Base-by-base conservation (phyloP, 1,140 invertebrate species). In the Chlorops oryzae region DNA sequence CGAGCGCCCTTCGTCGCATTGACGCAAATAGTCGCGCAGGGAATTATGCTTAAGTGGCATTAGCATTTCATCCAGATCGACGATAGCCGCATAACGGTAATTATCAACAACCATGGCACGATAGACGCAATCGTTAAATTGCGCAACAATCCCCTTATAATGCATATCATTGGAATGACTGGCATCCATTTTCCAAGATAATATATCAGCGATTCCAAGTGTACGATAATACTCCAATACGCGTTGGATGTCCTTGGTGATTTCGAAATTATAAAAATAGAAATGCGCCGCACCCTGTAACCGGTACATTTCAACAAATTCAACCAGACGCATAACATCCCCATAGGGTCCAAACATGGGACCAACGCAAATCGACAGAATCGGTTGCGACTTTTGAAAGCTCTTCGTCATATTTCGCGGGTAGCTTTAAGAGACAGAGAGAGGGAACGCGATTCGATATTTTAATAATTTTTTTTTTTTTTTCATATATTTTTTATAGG, bases 261-360 rank as follows among this genome's bases (percentile, higher is more conserved):
- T 74, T 10, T 79, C 78, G 59, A 82, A 71, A 47, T 83, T 80
- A 65, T 84, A 86, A 53, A 86, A 78, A 3, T 81, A 78, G 55
- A 86, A 84, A 50, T 80, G 77, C 2, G 74, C 64, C 3, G 81
- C 81, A 0, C 84, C 84, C 52, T 86, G 74, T 28, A 85, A 54
- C 0, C 74, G 64, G 61, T 85, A 83, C 49, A 85, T 73, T 63
- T 86, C 84, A 23, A 86, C 71, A 63, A 83, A 84, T 64, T 85
- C 81, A 6, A 84, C 73, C 37, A 86, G 65, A 23, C 81, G 75
- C 13, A 67, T 37, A 2, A 62, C 62, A 35, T 73, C 62, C 45
- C 80, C 77, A 65, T 81, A 85, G 37, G 77, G 70, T 56, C 78
- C 79, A 65, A 85, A 82, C 38, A 86, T 55, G 0, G 83, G 82